These are phyloP conservation scores for Thymallus thymallus DNA, from an alignment of 2,113 vertebrate genomes.

Conservation along the genomic window DNA sequence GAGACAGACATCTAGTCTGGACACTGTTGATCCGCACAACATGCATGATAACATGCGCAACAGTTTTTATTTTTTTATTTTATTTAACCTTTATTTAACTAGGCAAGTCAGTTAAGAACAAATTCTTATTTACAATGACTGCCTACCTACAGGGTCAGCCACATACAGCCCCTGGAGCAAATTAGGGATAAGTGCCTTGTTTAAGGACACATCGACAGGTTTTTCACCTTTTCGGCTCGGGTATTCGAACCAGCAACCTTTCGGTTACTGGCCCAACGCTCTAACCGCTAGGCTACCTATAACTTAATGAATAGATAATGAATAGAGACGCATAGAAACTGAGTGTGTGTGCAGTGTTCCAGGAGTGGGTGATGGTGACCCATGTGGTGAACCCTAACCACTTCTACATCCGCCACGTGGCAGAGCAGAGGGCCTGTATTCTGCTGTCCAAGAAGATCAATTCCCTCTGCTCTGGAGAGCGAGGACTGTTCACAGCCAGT, in stretches of 20 bases:
- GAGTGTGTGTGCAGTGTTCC: constrained; percentile 42
- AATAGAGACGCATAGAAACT: background rate
- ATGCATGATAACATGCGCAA: background rate
- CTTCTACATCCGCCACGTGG: constrained; percentile 83
- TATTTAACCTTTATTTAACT: too few species aligned
- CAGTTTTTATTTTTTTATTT: too few species aligned
- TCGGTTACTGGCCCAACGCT: too few species aligned
- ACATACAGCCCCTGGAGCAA: too few species aligned
- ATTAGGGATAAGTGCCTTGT: too few species aligned
- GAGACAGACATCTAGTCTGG: background rate
- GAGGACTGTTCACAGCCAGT: constrained; percentile 56
- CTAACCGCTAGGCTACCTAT: too few species aligned
- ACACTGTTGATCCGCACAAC: background rate
- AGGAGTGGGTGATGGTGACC: constrained; percentile 80
- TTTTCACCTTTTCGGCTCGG: too few species aligned
- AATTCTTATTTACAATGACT: too few species aligned
- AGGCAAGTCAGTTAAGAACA: too few species aligned
- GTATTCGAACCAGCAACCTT: too few species aligned
- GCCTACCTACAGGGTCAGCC: too few species aligned
- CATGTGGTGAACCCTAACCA: constrained; percentile 84
- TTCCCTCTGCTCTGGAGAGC: constrained; percentile 62
- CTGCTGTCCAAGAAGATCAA: constrained; percentile 75
- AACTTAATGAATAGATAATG: background rate
- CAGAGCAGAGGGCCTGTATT: constrained; percentile 68
- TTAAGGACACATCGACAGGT: too few species aligned